Base-by-base conservation (phyloP, 2,888 invertebrate species). In the Lottia gigantea region DNA sequence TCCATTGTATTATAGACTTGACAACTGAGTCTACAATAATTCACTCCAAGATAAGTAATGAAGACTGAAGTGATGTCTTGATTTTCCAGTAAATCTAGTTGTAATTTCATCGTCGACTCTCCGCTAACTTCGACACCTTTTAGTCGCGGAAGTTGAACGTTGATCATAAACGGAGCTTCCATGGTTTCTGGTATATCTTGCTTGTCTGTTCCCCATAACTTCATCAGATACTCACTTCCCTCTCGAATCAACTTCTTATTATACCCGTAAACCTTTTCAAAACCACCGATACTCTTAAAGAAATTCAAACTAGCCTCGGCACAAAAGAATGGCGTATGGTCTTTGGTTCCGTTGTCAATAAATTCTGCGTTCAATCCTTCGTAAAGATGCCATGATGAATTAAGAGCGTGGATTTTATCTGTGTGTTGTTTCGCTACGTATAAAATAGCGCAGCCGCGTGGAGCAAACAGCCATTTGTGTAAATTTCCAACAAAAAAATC, bases 391-490 rank as follows among this genome's bases (percentile, higher is more conserved):
- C 74, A 74, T 15, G 84, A 80, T 8, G 82, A 82, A 45, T 77
- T 71, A 0, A 79, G 71, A 0, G 84, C 81, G 12, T 71, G 71
- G 6, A 82, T 66, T 78, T 74, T 78, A 40, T 47, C 46, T 7
- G 76, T 78, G 25, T 80, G 78, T 15, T 78, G 68, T 40, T 73
- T 76, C 16, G 76, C 77, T 8, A 82, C 77, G 77, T 82, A 85
- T 55, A 87, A 71, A 31, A 86, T 66, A 40, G 86, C 85, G 66
- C 83, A 83, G 4, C 85, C 82, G 15, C 83, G 77, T 0, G 86
- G 85, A 7, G 83, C 73, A 72, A 76, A 87, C 62, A 76, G 67
- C 87, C 87, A 87, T 72, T 87, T 87, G 76, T 87, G 85, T 0
- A 86, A 68, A 68, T 85, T 87, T 15, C 85, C 86, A 67, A 81